Conservation (phyloP, 2,113 vertebrate genomes). For the Prochilodus magdalenae region DNA sequence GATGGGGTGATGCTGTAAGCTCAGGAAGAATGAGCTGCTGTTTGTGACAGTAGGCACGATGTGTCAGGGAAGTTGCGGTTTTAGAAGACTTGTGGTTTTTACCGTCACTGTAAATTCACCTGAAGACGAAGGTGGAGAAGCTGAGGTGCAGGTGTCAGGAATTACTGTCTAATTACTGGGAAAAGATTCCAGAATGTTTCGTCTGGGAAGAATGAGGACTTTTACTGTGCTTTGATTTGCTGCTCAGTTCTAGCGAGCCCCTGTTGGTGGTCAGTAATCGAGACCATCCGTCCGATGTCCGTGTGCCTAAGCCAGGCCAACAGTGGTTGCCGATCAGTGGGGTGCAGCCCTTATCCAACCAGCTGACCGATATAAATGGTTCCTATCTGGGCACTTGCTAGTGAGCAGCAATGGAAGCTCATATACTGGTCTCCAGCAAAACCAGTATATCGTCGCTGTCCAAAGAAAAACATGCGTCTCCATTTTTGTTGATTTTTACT, state of each 20-base stretch:
- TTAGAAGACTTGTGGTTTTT: neutral
- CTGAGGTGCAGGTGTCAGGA: neutral
- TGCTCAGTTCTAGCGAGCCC: too few species aligned
- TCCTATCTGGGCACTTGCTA: too few species aligned
- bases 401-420: too few species aligned
- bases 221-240: neutral
- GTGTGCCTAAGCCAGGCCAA: too few species aligned
- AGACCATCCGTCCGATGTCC: neutral
- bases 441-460: too few species aligned
- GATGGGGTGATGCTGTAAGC: constrained; percentile 5
- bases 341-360: too few species aligned
- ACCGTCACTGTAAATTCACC: neutral
- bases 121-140: neutral
- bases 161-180: neutral
- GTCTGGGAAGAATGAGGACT: neutral
- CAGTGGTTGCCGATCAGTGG: too few species aligned
- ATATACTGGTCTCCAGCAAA: too few species aligned
- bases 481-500: too few species aligned
- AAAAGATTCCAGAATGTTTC: too few species aligned
- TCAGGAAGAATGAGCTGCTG: neutral
- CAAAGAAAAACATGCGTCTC: too few species aligned
- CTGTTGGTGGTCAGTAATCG: neutral
- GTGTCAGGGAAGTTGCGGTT: neutral
- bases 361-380: too few species aligned
- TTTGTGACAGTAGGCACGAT: neutral